Base-by-base conservation (phyloP, 53 echinoderm and acorn worm species). In the Actinopyga echinites region DNA sequence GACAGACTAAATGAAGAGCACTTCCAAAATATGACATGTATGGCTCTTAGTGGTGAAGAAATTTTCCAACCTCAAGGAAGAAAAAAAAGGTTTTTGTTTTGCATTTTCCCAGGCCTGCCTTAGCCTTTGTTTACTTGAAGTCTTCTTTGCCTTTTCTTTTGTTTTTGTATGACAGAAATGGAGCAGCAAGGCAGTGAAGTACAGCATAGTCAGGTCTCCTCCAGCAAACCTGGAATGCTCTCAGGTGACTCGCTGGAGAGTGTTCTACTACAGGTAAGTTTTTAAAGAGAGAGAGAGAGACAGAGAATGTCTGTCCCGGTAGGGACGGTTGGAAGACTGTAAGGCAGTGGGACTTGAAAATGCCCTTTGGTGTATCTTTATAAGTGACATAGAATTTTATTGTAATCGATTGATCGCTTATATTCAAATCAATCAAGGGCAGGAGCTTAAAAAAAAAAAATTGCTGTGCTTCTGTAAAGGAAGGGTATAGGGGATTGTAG, bases 141-240 rank as follows among this genome's bases (percentile, higher is more conserved):
- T 40, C 19, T 1, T 60, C 9, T 58, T n/a, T 63, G n/a, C 5
- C 31, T n/a, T 3, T 63, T 63, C 11, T 63, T 6, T 63, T 13
- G 20, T 63, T 55, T 15, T 63, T 28, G 63, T 37, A 57, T 80
- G 54, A 31, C 83, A 84, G 85, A 87, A 78, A 84, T 88, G 67
- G 95, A 91, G 52, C 92, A 95, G 79, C 95, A 95, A 65, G 95
- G 95, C 4, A 88, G 92, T 42, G 92, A 95, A 79, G 94, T 97
- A 11, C 99, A 97, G 77, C 99, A 97, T 34, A 92, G 92, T 71
- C 99, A 97, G 67, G 94, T 97, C 8, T 97, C 99, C 7, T 97
- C 99, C 75, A 95, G 94, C 62, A 97, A 96, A 68, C 97, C 97
- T 17, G 94, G 92, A 21, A 88, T 94, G 62, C 67, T 95, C n/a